A percentile compares a stretch with the other conserved stretches of the same genome.
Evolutionary conservation across 1,140 invertebrate genomes (phyloP).

Genomic region (Neelides sp.): DNA sequence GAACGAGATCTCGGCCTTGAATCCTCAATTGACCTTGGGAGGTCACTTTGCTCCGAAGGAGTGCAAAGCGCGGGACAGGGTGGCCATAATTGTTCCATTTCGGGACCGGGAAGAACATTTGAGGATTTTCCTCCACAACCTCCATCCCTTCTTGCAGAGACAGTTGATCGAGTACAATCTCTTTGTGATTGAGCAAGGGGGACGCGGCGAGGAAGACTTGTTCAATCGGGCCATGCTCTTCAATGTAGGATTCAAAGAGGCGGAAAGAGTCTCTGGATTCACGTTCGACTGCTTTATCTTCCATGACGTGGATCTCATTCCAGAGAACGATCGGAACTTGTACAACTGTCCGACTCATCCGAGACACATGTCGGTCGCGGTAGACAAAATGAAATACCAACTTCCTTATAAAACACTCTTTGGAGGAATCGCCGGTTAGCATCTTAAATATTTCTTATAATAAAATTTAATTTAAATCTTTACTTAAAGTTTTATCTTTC

Average conservation of each 20-base stretch:
- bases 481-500: too few relatives aligned
- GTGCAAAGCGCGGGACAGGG: slow-evolving; percentile 18
- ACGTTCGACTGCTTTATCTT: slow-evolving; percentile 84
- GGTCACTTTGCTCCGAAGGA: slow-evolving; percentile 22
- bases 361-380: slow-evolving; percentile 61
- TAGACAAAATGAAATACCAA: slow-evolving; percentile 29
- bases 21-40: slow-evolving; percentile 20
- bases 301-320: slow-evolving; percentile 59
- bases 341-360: slow-evolving; percentile 83
- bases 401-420: slow-evolving; percentile 29
- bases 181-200: slow-evolving; percentile 29
- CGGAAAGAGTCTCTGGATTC: slow-evolving; percentile 48
- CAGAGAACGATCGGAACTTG: slow-evolving; percentile 80
- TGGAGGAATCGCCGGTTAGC: too few relatives aligned
- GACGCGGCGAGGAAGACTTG: slow-evolving; percentile 8
- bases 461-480: too few relatives aligned
- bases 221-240: slow-evolving; percentile 77
- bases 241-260: slow-evolving; percentile 88
- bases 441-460: too few relatives aligned
- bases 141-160: slow-evolving; percentile 23
- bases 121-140: slow-evolving; percentile 24
- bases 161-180: slow-evolving; percentile 29
- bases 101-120: slow-evolving; percentile 27
- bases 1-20: slow-evolving; percentile 12
- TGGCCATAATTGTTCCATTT: slow-evolving; percentile 30